These are phyloP conservation scores for Lateolabrax maculatus DNA, from an alignment of 2,797 vertebrate genomes.

Conservation along the genomic window DNA sequence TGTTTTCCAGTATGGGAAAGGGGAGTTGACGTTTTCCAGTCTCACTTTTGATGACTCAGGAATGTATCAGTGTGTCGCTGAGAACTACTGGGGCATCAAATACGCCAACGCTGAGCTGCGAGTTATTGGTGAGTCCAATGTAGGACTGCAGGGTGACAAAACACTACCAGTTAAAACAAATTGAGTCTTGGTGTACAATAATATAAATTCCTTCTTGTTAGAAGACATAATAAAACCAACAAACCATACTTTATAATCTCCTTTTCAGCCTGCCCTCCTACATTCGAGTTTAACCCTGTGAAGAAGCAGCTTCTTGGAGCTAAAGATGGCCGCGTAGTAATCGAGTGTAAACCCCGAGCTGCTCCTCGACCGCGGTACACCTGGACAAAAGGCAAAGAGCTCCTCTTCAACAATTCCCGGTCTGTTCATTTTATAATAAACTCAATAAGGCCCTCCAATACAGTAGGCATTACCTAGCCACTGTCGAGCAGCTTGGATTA, in stretches of 20 bases:
- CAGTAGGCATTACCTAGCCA: not conserved
- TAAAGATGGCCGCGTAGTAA: constrained; percentile 92
- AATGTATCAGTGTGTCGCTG: constrained; percentile 99
- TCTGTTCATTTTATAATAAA: constrained; percentile 55
- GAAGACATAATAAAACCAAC: not conserved
- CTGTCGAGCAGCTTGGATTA: not conserved
- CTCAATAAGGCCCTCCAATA: not conserved
- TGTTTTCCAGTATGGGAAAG: constrained; percentile 91
- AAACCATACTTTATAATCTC: constrained; percentile 27
- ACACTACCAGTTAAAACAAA: not conserved
- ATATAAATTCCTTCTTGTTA: not conserved
- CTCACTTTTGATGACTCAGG: constrained; percentile 94
- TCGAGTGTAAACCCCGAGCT: constrained; percentile 96
- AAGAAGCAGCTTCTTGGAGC: constrained; percentile 95
- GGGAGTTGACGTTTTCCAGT: constrained; percentile 92
- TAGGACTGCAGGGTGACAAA: not conserved
- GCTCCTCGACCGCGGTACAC: constrained; percentile 93
- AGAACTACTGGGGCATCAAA: constrained; percentile 93
- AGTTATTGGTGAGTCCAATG: constrained; percentile 88
- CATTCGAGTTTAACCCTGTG: constrained; percentile 95
- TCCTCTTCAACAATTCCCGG: constrained; percentile 93
- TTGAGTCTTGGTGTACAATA: not conserved
- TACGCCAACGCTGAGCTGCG: constrained; percentile 97
- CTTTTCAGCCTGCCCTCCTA: constrained; percentile 92
- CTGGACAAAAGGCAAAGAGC: constrained; percentile 95